These are phyloP conservation scores for Saiga tatarica DNA, from an alignment of 2,113 vertebrate genomes.

Conservation along the genomic window DNA sequence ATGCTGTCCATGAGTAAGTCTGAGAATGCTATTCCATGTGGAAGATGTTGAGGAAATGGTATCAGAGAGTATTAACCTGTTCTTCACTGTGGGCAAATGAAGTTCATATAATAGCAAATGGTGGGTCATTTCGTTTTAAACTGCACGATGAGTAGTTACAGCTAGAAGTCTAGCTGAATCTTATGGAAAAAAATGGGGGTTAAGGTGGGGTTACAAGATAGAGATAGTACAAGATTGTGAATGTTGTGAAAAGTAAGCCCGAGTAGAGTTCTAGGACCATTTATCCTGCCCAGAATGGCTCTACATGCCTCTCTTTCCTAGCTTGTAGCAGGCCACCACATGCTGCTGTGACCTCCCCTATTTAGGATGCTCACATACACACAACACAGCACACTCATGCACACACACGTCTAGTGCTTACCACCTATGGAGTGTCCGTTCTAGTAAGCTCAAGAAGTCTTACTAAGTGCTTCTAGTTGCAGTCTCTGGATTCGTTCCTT, in stretches of 20 bases:
- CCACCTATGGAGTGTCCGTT: neutral
- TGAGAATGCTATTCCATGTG: neutral
- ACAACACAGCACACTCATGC: neutral
- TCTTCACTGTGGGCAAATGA: neutral
- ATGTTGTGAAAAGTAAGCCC: neutral
- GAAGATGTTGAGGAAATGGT: neutral
- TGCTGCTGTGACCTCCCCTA: neutral
- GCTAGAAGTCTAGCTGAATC: neutral
- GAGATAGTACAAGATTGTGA: neutral
- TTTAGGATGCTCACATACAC: neutral
- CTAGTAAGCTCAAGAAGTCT: neutral
- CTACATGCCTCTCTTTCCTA: neutral
- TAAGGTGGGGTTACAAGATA: neutral
- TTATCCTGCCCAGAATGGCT: neutral
- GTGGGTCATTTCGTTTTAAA: neutral
- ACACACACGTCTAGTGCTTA: neutral
- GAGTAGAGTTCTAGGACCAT: neutral
- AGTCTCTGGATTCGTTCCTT: neutral
- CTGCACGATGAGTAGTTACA: neutral
- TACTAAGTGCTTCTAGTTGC: neutral
- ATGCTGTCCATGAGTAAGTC: conserved; percentile 91
- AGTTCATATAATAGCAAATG: neutral
- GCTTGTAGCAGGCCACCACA: neutral
- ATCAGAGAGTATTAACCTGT: neutral
- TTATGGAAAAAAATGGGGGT: neutral